These are phyloP conservation scores for Cheilosia variabilis DNA, from an alignment of 2,888 invertebrate species.

Conservation along the genomic window DNA sequence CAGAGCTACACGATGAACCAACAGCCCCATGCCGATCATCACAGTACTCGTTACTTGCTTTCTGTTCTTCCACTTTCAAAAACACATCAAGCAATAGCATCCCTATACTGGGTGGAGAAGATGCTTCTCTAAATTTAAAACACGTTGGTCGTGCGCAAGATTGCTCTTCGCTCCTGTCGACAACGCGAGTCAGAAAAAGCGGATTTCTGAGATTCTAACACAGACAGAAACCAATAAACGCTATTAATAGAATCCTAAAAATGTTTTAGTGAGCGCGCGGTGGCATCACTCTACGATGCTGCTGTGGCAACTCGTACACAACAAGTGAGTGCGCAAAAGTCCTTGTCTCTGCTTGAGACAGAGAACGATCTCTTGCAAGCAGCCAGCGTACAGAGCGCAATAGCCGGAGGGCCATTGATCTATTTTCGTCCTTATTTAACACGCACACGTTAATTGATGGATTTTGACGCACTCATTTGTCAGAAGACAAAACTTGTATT, in stretches of 20 bases:
- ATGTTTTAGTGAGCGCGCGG: slow-evolving; percentile 52
- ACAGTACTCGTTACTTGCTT: slow-evolving; percentile 13
- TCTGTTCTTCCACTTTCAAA: slow-evolving; percentile 37
- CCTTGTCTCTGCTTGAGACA: slow-evolving; percentile 49
- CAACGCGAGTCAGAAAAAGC: slow-evolving; percentile 44
- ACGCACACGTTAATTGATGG: slow-evolving; percentile 54
- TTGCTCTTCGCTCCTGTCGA: slow-evolving; percentile 61
- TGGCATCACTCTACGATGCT: slow-evolving; percentile 50
- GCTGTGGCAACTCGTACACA: slow-evolving; percentile 63
- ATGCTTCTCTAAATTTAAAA: slow-evolving; percentile 74
- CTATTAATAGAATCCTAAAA: slow-evolving; percentile 73
- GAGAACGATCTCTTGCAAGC: slow-evolving; percentile 26
- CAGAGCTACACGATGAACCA: slow-evolving; percentile 47
- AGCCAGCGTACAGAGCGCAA: slow-evolving; percentile 17
- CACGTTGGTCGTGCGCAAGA: slow-evolving; percentile 71
- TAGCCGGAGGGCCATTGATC: slow-evolving; percentile 57
- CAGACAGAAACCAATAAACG: slow-evolving; percentile 21
- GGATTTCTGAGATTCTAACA: slow-evolving; percentile 68
- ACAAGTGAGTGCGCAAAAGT: slow-evolving; percentile 69
- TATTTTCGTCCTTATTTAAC: slow-evolving; percentile 70
- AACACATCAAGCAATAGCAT: slow-evolving; percentile 35
- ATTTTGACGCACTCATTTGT: slow-evolving; percentile 65
- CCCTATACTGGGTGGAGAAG: slow-evolving; percentile 57
- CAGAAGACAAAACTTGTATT: slow-evolving; percentile 2
- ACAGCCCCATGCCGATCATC: slow-evolving; percentile 71